These are phyloP conservation scores for Tursiops truncatus DNA, from an alignment of 2,113 vertebrate genomes.

Conservation along the genomic window DNA sequence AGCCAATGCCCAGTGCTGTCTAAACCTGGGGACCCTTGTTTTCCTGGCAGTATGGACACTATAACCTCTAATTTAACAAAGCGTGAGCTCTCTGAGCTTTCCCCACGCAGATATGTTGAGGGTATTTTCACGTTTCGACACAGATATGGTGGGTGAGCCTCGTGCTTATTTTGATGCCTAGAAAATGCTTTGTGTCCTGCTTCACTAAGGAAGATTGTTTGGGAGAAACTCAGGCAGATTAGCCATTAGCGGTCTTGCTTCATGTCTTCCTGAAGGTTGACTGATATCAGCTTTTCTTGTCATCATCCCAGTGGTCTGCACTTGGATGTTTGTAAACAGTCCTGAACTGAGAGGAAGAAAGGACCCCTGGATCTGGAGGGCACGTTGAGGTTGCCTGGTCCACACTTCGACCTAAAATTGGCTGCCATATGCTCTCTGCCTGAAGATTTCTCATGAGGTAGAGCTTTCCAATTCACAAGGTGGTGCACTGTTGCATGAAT, in stretches of 20 bases:
- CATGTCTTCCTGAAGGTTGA: neutral
- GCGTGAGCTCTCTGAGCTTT: neutral
- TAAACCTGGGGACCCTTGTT: neutral
- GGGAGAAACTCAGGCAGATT: neutral
- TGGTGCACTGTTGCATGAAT: neutral
- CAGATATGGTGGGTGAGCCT: neutral
- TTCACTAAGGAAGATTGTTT: neutral
- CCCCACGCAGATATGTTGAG: neutral
- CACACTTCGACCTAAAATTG: neutral
- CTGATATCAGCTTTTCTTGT: neutral
- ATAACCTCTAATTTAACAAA: neutral
- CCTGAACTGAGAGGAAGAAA: neutral
- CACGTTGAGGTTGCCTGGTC: neutral
- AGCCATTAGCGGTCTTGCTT: neutral
- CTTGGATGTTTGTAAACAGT: neutral
- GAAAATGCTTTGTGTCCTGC: neutral
- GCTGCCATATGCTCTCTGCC: neutral
- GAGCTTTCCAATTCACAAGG: neutral
- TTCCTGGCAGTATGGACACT: neutral
- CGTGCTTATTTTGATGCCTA: neutral
- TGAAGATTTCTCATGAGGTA: neutral
- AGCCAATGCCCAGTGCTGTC: neutral
- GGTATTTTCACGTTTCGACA: neutral
- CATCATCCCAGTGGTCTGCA: neutral
- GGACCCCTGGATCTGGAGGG: too few relatives aligned